Conservation (phyloP, 2,797 vertebrate species). For the Enteromius mattozi region DNA sequence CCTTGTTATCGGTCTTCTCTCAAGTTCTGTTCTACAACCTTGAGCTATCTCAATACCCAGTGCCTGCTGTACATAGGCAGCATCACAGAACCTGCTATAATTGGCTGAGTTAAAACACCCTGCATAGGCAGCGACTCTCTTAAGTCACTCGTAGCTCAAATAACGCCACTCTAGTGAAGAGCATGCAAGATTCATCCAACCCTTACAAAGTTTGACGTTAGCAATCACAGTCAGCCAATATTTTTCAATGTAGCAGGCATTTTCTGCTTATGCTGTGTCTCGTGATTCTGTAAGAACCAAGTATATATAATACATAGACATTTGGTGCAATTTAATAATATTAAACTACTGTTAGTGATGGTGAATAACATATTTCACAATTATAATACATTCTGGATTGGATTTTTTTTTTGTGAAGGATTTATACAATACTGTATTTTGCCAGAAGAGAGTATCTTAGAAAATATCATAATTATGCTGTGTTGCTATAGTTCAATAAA, state of each 20-base stretch:
- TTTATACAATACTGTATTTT: background rate
- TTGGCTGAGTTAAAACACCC: slow-evolving; percentile 7
- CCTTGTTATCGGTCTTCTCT: background rate
- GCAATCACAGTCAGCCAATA: background rate
- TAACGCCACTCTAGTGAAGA: background rate
- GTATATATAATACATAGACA: background rate
- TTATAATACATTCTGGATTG: background rate
- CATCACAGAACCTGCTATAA: slow-evolving; percentile 14
- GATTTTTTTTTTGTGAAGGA: background rate
- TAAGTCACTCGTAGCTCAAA: slow-evolving; percentile 1
- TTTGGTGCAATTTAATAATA: background rate
- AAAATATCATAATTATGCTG: background rate
- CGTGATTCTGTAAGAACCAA: background rate
- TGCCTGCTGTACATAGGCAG: background rate
- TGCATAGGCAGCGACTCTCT: background rate
- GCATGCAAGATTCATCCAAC: background rate
- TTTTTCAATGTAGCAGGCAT: background rate
- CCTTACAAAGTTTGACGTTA: background rate
- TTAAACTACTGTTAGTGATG: background rate
- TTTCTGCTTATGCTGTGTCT: background rate
- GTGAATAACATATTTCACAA: background rate
- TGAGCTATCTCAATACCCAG: background rate
- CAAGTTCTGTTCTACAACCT: background rate
- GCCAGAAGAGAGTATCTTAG: background rate
- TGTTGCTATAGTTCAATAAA: background rate